phyloP scores from a whole-genome alignment of 2,113 vertebrate genomes.

The Collichthys lucidus region DNA sequence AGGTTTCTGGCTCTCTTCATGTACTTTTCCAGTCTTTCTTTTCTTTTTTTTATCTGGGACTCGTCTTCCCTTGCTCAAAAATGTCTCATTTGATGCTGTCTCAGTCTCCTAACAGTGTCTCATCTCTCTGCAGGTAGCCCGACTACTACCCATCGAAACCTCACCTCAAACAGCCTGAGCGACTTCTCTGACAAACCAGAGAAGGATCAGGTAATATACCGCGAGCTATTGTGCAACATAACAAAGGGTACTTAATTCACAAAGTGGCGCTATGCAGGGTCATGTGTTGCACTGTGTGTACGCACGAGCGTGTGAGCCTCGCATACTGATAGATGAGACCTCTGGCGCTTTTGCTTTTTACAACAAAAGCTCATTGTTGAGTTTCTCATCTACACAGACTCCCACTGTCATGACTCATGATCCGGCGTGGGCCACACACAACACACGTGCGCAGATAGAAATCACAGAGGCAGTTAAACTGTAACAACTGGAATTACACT shows the following conservation, averaged over 20 bases:
- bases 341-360: not conserved
- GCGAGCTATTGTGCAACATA: not conserved
- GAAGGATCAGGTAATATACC: slow-evolving; percentile 92
- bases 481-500: slow-evolving; percentile 37
- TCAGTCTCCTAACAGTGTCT: not conserved
- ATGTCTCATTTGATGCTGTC: not conserved
- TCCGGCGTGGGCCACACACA: not conserved
- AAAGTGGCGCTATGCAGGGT: slow-evolving; percentile 36
- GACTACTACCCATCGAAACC: slow-evolving; percentile 89
- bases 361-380: slow-evolving; percentile 52
- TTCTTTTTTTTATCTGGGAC: slow-evolving; percentile 38
- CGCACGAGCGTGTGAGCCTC: slow-evolving; percentile 26
- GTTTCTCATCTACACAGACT: slow-evolving; percentile 18
- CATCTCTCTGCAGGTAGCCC: slow-evolving; percentile 89
- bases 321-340: slow-evolving; percentile 28
- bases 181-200: slow-evolving; percentile 99
- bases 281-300: slow-evolving; percentile 19
- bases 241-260: not conserved
- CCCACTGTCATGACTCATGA: slow-evolving; percentile 20
- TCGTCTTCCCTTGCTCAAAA: not conserved
- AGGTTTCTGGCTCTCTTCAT: slow-evolving; percentile 48
- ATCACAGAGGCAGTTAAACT: slow-evolving; percentile 37
- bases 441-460: not conserved
- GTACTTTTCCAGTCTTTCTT: slow-evolving; percentile 39
- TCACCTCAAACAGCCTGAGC: slow-evolving; percentile 95